Conservation (phyloP, 2,797 vertebrate species). For the Bucorvus abyssinicus region DNA sequence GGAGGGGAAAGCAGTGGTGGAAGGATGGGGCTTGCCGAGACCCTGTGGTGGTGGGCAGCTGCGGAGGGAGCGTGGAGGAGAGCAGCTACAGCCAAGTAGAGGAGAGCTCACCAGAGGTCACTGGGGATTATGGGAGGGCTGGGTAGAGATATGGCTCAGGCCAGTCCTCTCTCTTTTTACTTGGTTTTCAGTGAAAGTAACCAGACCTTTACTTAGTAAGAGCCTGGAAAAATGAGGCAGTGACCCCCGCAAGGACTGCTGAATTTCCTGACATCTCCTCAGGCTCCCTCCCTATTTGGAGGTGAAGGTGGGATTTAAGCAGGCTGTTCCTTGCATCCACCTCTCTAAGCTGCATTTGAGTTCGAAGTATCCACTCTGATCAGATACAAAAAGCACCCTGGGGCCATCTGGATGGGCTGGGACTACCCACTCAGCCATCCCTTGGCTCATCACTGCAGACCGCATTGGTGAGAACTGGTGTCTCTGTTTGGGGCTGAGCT, state of each 20-base stretch:
- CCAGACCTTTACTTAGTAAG: background rate
- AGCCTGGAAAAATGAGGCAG: background rate
- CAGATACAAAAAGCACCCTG: background rate
- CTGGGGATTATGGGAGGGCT: background rate
- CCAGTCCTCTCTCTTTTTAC: background rate
- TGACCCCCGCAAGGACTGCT: background rate
- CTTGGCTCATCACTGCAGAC: background rate
- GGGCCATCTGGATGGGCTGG: background rate
- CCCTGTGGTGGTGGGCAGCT: background rate
- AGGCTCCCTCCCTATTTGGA: background rate
- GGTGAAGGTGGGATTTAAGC: background rate
- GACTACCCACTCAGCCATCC: background rate
- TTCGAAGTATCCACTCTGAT: background rate
- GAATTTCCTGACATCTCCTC: background rate
- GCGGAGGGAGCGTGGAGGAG: background rate
- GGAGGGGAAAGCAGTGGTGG: background rate
- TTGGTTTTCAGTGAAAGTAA: background rate
- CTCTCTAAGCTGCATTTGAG: background rate
- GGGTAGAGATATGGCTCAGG: background rate
- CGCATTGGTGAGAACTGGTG: rapidly evolving
- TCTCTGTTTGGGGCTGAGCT: background rate
- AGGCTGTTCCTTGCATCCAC: background rate
- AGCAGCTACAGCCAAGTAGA: background rate
- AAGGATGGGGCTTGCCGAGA: background rate
- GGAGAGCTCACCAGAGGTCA: background rate